Conservation (phyloP, 2,113 vertebrate species). For the Chinchilla lanigera region DNA sequence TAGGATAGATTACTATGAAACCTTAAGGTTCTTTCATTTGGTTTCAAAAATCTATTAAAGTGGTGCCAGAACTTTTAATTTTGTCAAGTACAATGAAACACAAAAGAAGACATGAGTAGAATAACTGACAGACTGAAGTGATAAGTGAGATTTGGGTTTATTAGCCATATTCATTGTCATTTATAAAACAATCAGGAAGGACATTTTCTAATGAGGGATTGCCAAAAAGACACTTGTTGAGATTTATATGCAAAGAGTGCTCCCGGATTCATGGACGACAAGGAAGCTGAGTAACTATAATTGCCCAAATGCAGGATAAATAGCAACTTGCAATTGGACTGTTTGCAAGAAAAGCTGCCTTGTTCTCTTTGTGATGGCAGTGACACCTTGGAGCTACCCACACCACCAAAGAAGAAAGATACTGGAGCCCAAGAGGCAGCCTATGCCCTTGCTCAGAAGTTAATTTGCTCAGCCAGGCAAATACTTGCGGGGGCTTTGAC, state of each 20-base stretch:
- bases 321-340: conserved; percentile 68
- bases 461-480: conserved; percentile 10
- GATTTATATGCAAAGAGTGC: conserved; percentile 59
- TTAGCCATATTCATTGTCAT: background rate
- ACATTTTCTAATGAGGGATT: conserved; percentile 47
- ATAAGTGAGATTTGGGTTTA: conserved; percentile 43
- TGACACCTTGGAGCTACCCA: conserved; percentile 3
- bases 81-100: conserved; percentile 52
- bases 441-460: conserved; percentile 55
- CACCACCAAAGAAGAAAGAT: conserved; percentile 57
- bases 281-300: background rate
- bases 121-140: conserved; percentile 23
- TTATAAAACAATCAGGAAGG: conserved; percentile 63
- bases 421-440: conserved; percentile 28
- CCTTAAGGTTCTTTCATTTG: background rate
- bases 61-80: conserved; percentile 44
- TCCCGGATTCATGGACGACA: conserved; percentile 38
- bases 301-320: conserved; percentile 65
- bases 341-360: conserved; percentile 57
- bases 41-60: background rate
- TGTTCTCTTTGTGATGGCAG: background rate
- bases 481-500: conserved; percentile 42
- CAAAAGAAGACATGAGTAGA: conserved; percentile 42
- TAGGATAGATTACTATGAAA: background rate
- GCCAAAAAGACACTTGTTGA: conserved; percentile 67